phyloP scores from a whole-genome alignment of 2,888 invertebrate genomes.

The Athalia cordata region DNA sequence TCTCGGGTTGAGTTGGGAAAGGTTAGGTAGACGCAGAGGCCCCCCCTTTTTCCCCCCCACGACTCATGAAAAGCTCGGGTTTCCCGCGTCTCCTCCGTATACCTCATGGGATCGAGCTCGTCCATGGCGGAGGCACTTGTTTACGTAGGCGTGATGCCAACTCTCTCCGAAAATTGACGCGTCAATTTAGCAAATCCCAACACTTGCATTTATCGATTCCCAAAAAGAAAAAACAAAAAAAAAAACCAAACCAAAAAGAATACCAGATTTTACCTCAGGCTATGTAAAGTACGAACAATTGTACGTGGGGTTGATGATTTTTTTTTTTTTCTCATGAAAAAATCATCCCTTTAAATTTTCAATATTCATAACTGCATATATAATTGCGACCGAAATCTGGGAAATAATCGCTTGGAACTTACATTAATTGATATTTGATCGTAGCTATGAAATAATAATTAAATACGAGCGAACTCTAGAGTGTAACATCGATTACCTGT shows the following conservation, averaged over 20 bases:
- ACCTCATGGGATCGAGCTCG: neutral
- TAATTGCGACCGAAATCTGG: no score
- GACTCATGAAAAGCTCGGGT: slow-evolving; percentile 13
- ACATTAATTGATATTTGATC: slow-evolving; percentile 20
- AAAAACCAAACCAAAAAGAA: no score
- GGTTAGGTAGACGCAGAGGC: slow-evolving; percentile 15
- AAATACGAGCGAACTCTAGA: neutral
- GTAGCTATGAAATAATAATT: slow-evolving; percentile 8
- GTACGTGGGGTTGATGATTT: no score
- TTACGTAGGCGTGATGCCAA: slow-evolving; percentile 22
- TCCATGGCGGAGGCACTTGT: slow-evolving; percentile 2
- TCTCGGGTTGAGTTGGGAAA: slow-evolving; percentile 18
- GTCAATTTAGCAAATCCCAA: slow-evolving; percentile 9
- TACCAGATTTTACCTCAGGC: no score
- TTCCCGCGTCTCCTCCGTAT: slow-evolving; percentile 38
- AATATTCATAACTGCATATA: no score
- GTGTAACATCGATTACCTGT: slow-evolving; percentile 39
- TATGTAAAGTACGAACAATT: no score
- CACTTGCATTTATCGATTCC: no score
- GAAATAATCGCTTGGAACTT: neutral
- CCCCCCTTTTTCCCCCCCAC: neutral
- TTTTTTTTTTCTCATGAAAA: no score
- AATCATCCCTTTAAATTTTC: no score
- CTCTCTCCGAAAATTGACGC: slow-evolving; percentile 5
- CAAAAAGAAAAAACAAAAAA: no score